Percentiles rank a stretch among this genome's conserved stretches.
Evolutionary conservation across 2,113 vertebrate species (phyloP).

Genomic region (Nerophis ophidion): DNA sequence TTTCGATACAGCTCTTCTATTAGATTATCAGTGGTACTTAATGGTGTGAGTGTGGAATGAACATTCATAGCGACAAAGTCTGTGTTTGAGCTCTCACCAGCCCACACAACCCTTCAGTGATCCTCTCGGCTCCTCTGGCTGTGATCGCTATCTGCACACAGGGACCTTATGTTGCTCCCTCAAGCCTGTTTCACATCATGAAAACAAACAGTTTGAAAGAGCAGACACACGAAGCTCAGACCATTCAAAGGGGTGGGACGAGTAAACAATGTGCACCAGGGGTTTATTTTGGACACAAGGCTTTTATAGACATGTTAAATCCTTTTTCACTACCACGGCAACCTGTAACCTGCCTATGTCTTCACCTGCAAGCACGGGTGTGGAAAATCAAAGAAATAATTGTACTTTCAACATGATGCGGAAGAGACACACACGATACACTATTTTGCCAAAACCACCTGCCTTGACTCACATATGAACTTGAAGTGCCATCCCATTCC

Average conservation of each 20-base stretch:
- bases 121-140: conserved; percentile 33
- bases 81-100: conserved; percentile 48
- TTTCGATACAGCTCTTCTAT: too few species aligned
- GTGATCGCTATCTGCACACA: conserved; percentile 50
- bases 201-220: conserved; percentile 56
- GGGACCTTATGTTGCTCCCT: conserved; percentile 51
- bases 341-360: background rate
- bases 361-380: too few species aligned
- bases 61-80: conserved; percentile 4
- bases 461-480: too few species aligned
- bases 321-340: background rate
- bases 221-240: conserved; percentile 21
- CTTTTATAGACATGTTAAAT: conserved; percentile 11
- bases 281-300: conserved; percentile 36
- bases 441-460: too few species aligned
- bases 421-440: too few species aligned
- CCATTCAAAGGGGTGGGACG: conserved; percentile 23
- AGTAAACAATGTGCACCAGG: conserved; percentile 43
- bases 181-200: conserved; percentile 51
- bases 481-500: too few species aligned
- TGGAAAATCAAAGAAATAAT: too few species aligned
- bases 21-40: too few species aligned
- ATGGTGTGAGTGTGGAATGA: too few species aligned
- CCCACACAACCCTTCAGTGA: conserved; percentile 37
- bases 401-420: too few species aligned